phyloP scores from a whole-genome alignment of 2,888 invertebrate genomes.

The Salpingus planirostris region DNA sequence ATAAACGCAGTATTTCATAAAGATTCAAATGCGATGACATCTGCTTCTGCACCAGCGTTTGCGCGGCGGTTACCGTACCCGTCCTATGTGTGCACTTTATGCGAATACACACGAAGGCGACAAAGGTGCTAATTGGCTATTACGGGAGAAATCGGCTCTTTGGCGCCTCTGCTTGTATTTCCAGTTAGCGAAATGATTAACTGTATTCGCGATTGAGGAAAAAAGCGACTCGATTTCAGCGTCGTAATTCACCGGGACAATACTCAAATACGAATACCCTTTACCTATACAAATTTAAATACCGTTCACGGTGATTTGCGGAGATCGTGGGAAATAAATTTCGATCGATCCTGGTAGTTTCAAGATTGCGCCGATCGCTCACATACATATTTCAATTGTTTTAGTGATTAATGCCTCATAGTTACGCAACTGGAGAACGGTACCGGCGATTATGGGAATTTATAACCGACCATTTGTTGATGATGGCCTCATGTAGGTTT shows the following conservation, averaged over 20 bases:
- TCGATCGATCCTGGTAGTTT: constrained; percentile 8
- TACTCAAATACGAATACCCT: constrained; percentile 13
- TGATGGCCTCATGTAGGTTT: constrained; percentile 9
- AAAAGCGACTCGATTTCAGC: constrained; percentile 10
- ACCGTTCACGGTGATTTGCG: constrained; percentile 14
- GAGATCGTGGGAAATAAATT: constrained; percentile 17
- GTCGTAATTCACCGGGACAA: constrained; percentile 11
- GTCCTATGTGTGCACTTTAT: too few species aligned
- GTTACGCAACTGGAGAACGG: constrained; percentile 9
- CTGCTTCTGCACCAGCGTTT: too few species aligned
- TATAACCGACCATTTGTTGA: constrained; percentile 8
- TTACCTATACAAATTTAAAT: constrained; percentile 12
- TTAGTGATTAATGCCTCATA: constrained; percentile 13
- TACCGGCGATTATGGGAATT: constrained; percentile 11
- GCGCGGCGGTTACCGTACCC: too few species aligned
- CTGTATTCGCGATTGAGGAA: constrained; percentile 10
- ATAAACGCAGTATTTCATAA: too few species aligned
- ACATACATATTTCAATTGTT: constrained; percentile 12
- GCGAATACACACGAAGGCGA: too few species aligned
- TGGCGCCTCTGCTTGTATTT: too few species aligned
- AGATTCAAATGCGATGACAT: too few species aligned
- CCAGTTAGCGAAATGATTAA: too few species aligned
- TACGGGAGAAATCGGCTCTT: too few species aligned
- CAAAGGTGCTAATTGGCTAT: too few species aligned
- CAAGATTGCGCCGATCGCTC: constrained; percentile 6